Conservation (phyloP, 2,888 invertebrate genomes). For the Phalera bucephala region DNA sequence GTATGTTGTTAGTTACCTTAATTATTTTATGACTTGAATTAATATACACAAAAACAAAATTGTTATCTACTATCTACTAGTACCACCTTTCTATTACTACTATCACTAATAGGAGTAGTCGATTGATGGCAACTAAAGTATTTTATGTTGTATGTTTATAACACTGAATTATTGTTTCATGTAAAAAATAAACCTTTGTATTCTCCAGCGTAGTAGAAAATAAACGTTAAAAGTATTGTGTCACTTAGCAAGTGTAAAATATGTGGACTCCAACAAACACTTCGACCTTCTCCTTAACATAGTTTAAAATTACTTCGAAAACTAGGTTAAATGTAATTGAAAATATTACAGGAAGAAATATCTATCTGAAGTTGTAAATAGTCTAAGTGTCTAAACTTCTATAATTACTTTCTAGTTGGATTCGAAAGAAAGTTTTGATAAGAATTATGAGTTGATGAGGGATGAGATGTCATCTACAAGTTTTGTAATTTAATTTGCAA, state of each 20-base stretch:
- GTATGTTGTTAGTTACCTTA: not conserved
- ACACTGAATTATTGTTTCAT: not conserved
- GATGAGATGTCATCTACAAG: no score
- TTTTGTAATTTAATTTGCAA: no score
- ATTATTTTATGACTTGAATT: not conserved
- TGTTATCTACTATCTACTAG: no score
- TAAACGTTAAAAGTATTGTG: constrained; percentile 13
- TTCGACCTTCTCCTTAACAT: not conserved
- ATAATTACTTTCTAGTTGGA: not conserved
- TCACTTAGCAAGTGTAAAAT: constrained; percentile 2
- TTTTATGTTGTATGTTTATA: not conserved
- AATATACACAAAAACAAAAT: not conserved
- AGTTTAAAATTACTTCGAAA: not conserved
- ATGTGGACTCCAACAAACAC: not conserved
- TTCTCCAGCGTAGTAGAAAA: constrained; percentile 16
- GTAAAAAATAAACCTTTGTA: constrained; percentile 7
- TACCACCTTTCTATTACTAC: no score
- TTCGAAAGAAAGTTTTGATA: constrained; percentile 5
- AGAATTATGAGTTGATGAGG: constrained; percentile 9
- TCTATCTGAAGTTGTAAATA: not conserved
- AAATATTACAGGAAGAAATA: not conserved
- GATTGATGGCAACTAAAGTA: no score
- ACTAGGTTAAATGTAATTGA: not conserved
- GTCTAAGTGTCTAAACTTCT: not conserved
- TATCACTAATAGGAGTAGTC: no score